Conservation (phyloP, 2,113 vertebrate genomes). For the Mesocricetus auratus region DNA sequence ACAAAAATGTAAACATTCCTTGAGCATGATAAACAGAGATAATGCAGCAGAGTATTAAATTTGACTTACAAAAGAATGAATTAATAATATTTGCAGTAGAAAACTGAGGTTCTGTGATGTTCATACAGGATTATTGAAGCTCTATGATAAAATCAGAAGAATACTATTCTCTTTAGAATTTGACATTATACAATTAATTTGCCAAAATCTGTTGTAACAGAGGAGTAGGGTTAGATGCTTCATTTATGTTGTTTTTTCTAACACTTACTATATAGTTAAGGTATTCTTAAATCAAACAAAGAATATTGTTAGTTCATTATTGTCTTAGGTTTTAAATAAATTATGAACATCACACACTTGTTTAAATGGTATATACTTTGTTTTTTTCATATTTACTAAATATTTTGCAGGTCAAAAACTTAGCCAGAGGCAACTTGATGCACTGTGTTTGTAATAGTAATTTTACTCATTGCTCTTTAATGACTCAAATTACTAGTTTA, state of each 20-base stretch:
- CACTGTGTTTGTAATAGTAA: background rate
- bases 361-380: background rate
- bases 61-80: background rate
- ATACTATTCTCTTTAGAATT: background rate
- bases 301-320: background rate
- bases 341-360: background rate
- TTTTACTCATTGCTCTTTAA: background rate
- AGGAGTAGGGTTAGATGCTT: background rate
- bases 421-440: background rate
- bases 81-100: background rate
- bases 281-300: background rate
- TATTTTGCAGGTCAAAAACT: background rate
- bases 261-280: background rate
- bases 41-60: background rate
- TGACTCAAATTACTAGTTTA: background rate
- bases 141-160: background rate
- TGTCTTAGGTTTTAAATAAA: constrained; percentile 4
- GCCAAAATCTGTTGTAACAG: background rate
- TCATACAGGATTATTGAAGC: background rate
- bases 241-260: background rate
- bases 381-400: background rate
- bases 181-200: background rate
- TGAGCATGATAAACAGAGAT: background rate
- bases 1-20: background rate
- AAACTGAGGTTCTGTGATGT: background rate